Evolutionary conservation across 2,113 vertebrate species (phyloP).

Genomic region (Alethe castanea): DNA sequence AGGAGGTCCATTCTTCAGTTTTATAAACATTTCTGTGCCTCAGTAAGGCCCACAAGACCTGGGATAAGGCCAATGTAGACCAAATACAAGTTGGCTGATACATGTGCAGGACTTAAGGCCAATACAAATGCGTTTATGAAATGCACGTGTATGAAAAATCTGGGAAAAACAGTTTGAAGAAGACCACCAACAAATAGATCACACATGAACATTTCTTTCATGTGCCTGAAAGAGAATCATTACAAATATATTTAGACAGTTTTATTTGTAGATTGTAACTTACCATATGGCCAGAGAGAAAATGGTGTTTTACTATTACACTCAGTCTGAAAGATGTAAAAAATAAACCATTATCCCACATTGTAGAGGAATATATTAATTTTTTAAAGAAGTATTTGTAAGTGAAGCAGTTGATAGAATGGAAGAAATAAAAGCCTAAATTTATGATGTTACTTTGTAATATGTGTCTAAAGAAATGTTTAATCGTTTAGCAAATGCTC

Average conservation of each 20-base stretch:
- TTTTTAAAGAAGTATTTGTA: not conserved
- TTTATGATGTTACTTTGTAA: not conserved
- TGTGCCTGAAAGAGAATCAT: not conserved
- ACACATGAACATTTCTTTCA: not conserved
- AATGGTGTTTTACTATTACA: not conserved
- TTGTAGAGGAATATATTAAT: not conserved
- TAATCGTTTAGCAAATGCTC: not conserved
- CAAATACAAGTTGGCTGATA: not conserved
- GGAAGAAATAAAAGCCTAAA: not conserved
- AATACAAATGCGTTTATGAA: constrained; percentile 31
- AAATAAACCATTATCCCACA: not conserved
- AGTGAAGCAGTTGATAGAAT: not conserved
- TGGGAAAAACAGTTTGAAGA: constrained; percentile 1
- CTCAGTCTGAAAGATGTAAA: not conserved
- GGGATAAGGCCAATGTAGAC: constrained; percentile 37
- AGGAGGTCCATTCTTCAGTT: constrained; percentile 16
- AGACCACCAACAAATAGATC: constrained; percentile 36
- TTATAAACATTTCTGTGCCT: constrained; percentile 33
- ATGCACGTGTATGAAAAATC: not conserved
- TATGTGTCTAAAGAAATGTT: not conserved
- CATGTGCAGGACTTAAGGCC: not conserved
- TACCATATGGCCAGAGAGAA: not conserved
- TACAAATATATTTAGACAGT: not conserved
- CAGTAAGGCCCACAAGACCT: not conserved
- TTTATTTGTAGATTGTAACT: not conserved